Percentiles rank a stretch among this genome's conserved stretches.
Evolutionary conservation across 2,888 invertebrate genomes (phyloP).

Genomic region (Clusia tigrina): DNA sequence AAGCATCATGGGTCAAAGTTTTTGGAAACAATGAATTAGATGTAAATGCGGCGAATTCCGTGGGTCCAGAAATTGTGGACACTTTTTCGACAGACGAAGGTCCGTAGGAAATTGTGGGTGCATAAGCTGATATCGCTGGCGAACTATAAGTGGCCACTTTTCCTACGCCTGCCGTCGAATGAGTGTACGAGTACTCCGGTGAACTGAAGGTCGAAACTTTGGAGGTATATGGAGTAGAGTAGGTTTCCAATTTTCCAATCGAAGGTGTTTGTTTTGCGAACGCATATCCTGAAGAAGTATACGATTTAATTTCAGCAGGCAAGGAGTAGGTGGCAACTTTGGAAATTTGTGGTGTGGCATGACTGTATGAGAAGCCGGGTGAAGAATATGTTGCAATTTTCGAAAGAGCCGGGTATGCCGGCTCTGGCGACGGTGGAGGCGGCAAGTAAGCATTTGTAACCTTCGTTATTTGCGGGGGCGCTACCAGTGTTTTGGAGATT

Average conservation of each 20-base stretch:
- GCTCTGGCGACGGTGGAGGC: slow-evolving; percentile 35
- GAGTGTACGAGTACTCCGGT: slow-evolving; percentile 44
- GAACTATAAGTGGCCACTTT: slow-evolving; percentile 53
- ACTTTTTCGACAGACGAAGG: slow-evolving; percentile 43
- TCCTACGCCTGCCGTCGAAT: slow-evolving; percentile 37
- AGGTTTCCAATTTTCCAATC: slow-evolving; percentile 33
- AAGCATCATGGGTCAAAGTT: slow-evolving; percentile 31
- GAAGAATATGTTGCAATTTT: slow-evolving; percentile 50
- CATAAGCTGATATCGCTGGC: slow-evolving; percentile 29
- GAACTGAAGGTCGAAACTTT: slow-evolving; percentile 52
- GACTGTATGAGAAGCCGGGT: slow-evolving; percentile 50
- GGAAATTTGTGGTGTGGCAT: slow-evolving; percentile 45
- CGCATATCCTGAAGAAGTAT: slow-evolving; percentile 65
- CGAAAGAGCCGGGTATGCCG: slow-evolving; percentile 24
- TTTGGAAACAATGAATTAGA: slow-evolving; percentile 42
- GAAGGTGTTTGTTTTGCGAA: slow-evolving; percentile 52
- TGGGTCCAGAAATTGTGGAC: slow-evolving; percentile 35
- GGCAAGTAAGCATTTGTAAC: slow-evolving; percentile 51
- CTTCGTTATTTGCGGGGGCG: slow-evolving; percentile 10
- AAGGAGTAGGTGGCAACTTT: slow-evolving; percentile 48
- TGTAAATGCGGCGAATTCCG: slow-evolving; percentile 35
- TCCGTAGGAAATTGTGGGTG: slow-evolving; percentile 47
- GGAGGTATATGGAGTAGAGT: slow-evolving; percentile 45
- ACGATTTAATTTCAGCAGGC: slow-evolving; percentile 47
- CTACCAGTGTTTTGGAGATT: slow-evolving; percentile 41